A percentile compares a stretch with the other conserved stretches of the same genome.
phyloP scores from a whole-genome alignment of 2,888 invertebrate genomes.

The Bellardia bayeri region DNA sequence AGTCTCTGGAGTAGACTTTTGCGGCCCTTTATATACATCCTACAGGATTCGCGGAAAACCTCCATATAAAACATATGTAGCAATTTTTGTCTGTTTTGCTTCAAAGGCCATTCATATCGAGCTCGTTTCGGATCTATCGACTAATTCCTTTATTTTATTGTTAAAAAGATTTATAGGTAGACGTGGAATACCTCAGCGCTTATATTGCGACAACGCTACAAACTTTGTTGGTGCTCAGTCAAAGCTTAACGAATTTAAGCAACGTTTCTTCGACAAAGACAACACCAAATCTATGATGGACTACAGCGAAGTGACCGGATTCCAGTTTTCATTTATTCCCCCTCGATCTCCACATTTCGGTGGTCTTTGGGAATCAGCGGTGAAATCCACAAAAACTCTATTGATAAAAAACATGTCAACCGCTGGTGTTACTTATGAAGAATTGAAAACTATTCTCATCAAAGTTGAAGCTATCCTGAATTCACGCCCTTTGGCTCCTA shows the following conservation, averaged over 20 bases:
- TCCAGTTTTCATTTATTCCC: no score
- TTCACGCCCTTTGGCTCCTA: background rate
- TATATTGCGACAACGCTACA: slow-evolving; percentile 34
- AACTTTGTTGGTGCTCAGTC: slow-evolving; percentile 27
- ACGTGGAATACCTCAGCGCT: slow-evolving; percentile 28
- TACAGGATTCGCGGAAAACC: slow-evolving; percentile 20
- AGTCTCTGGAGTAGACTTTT: slow-evolving; percentile 69
- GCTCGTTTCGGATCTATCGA: background rate
- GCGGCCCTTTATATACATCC: slow-evolving; percentile 41
- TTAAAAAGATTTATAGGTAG: slow-evolving; percentile 16
- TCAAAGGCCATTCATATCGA: no score
- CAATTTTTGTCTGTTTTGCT: no score
- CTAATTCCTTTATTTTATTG: slow-evolving; percentile 40
- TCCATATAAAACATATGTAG: slow-evolving; percentile 29
- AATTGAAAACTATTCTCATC: background rate
- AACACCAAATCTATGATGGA: no score
- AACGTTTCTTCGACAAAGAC: no score
- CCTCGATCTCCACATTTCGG: no score
- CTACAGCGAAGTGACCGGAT: no score
- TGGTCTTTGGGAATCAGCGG: no score
- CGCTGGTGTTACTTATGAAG: slow-evolving; percentile 4
- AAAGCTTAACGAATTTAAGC: no score
- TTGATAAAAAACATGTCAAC: no score
- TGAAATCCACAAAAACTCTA: no score
- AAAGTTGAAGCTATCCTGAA: background rate